Evolutionary conservation across 1,140 invertebrate genomes (phyloP).

Genomic region (Halyomorpha halys): DNA sequence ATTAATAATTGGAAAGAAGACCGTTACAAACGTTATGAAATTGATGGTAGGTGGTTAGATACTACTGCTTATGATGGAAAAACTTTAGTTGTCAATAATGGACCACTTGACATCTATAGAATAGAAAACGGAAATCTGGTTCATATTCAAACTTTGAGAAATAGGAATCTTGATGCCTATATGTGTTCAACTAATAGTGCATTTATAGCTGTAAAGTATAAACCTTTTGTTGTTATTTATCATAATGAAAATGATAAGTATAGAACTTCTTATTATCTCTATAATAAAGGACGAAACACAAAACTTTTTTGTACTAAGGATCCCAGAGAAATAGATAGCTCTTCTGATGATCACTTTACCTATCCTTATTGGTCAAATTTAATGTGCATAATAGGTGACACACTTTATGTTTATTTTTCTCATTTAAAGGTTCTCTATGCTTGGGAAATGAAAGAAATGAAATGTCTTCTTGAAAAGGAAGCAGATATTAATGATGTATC

Average conservation of each 20-base stretch:
- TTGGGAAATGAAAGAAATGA: conserved; percentile 19
- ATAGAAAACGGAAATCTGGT: conserved; percentile 12
- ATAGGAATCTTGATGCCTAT: conserved; percentile 6
- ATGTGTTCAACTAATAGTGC: conserved; percentile 14
- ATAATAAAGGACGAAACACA: conserved; percentile 7
- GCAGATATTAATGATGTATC: conserved; percentile 5
- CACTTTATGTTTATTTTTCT: conserved; percentile 12
- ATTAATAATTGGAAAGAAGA: conserved; percentile 16
- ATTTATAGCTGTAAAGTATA: conserved; percentile 18
- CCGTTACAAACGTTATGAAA: conserved; percentile 15
- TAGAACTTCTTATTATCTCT: conserved; percentile 12
- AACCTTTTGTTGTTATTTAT: conserved; percentile 16
- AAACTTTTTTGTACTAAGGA: conserved; percentile 3
- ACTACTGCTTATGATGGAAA: conserved; percentile 17
- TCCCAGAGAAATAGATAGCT: conserved; percentile 3
- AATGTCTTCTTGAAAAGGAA: conserved; percentile 6
- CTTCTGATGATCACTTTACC: conserved; percentile 3
- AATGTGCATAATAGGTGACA: conserved; percentile 13
- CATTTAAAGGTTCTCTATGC: conserved; percentile 10
- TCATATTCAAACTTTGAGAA: conserved; percentile 8
- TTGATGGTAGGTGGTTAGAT: conserved; percentile 6
- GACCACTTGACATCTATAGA: conserved; percentile 4
- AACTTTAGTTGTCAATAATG: conserved; percentile 17
- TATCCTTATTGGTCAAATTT: conserved; percentile 10
- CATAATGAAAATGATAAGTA: conserved; percentile 12